Evolutionary conservation across 2,797 vertebrate genomes (phyloP).

Genomic region (Bufotes viridis): DNA sequence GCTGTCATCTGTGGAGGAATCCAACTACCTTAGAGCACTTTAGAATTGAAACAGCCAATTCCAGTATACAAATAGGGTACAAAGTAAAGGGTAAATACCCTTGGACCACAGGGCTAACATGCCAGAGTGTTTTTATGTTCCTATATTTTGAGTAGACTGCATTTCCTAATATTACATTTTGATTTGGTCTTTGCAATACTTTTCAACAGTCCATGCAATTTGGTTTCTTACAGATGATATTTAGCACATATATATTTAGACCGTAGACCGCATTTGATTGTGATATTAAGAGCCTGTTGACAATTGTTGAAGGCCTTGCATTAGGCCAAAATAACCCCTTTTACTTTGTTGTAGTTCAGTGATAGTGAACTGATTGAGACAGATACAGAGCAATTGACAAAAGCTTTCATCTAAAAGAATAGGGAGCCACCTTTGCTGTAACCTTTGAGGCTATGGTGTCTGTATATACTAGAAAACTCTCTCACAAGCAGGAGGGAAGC

Average conservation of each 20-base stretch:
- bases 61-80: no score
- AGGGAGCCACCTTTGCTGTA: conserved; percentile 12
- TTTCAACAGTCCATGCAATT: not conserved
- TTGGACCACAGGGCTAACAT: not conserved
- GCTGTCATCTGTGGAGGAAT: no score
- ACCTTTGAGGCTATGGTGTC: conserved; percentile 18
- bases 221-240: no score
- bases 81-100: not conserved
- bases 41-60: not conserved
- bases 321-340: conserved; percentile 28
- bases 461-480: conserved; percentile 1
- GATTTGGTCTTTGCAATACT: not conserved
- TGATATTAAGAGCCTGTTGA: not conserved
- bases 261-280: not conserved
- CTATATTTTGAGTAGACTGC: not conserved
- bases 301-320: conserved; percentile 9
- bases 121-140: not conserved
- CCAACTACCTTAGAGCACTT: not conserved
- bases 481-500: not conserved
- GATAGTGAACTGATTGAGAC: conserved; percentile 30
- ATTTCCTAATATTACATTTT: not conserved
- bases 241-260: not conserved
- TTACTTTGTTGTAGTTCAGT: conserved; percentile 8
- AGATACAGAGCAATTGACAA: conserved; percentile 26
- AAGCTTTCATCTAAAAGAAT: conserved; percentile 30